Conservation (phyloP, 2,888 invertebrate genomes). For the Meandrusa payeni region DNA sequence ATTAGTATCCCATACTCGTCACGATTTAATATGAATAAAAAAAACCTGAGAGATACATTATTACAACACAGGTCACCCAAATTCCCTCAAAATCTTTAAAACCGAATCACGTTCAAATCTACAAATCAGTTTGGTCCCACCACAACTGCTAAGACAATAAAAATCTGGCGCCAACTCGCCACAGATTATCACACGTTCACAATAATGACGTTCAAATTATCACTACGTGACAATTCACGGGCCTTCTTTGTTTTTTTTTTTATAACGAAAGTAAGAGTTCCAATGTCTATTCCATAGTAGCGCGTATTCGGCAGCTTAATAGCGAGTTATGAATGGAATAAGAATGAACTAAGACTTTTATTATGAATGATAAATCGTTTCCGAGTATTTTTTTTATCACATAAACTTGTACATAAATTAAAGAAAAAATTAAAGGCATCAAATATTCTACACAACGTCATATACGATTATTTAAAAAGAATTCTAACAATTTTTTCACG, state of each 20-base stretch:
- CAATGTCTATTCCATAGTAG: slow-evolving; percentile 45
- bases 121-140: slow-evolving; percentile 25
- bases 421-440: no score
- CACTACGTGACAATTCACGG: slow-evolving; percentile 59
- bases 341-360: slow-evolving; percentile 31
- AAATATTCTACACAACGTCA: no score
- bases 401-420: no score
- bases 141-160: slow-evolving; percentile 58
- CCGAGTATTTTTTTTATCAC: slow-evolving; percentile 39
- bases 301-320: slow-evolving; percentile 62
- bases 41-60: not conserved
- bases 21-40: not conserved
- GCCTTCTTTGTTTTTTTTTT: slow-evolving; percentile 43
- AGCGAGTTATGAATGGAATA: slow-evolving; percentile 54
- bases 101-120: slow-evolving; percentile 31
- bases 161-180: slow-evolving; percentile 69
- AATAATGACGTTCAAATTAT: slow-evolving; percentile 72
- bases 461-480: no score
- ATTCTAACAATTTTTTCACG: no score
- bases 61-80: slow-evolving; percentile 5
- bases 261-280: slow-evolving; percentile 65
- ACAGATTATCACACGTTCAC: slow-evolving; percentile 69
- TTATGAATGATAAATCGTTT: slow-evolving; percentile 48
- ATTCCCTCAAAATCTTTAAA: slow-evolving; percentile 19
- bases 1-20: not conserved